Evolutionary conservation across 2,113 vertebrate genomes (phyloP).

Genomic region (Arizona elegans): DNA sequence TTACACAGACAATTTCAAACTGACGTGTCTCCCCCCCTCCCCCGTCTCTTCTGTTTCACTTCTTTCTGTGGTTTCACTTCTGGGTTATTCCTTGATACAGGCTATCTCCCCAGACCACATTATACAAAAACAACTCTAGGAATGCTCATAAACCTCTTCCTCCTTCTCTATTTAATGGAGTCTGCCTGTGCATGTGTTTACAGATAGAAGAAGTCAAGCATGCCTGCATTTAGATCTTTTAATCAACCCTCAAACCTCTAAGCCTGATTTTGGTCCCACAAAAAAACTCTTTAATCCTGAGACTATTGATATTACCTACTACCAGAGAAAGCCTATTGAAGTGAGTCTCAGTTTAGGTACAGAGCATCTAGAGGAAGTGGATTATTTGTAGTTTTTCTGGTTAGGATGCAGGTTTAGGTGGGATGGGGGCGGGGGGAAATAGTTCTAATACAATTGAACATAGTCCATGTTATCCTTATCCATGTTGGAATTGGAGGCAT

Average conservation of each 20-base stretch:
- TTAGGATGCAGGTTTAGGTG: neutral
- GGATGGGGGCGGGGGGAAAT: neutral
- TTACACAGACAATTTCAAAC: neutral
- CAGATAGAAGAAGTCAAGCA: neutral
- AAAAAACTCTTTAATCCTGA: neutral
- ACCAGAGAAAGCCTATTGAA: neutral
- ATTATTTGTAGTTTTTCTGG: neutral
- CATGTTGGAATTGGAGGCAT: neutral
- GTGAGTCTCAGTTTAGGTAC: neutral
- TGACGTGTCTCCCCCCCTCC: accelerated
- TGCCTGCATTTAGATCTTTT: neutral
- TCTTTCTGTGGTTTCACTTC: neutral
- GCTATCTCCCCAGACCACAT: neutral
- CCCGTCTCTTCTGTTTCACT: neutral
- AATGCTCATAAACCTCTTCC: neutral
- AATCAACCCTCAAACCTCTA: neutral
- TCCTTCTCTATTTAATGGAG: neutral
- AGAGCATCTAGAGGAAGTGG: neutral
- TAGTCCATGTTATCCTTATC: neutral
- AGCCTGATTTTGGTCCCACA: neutral
- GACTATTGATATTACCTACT: neutral
- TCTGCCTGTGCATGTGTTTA: neutral
- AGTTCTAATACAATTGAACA: neutral
- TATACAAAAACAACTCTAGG: neutral
- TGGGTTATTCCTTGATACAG: neutral